These are phyloP conservation scores for Zaprionus vittiger DNA, from an alignment of 1,140 invertebrate genomes.

Conservation along the genomic window DNA sequence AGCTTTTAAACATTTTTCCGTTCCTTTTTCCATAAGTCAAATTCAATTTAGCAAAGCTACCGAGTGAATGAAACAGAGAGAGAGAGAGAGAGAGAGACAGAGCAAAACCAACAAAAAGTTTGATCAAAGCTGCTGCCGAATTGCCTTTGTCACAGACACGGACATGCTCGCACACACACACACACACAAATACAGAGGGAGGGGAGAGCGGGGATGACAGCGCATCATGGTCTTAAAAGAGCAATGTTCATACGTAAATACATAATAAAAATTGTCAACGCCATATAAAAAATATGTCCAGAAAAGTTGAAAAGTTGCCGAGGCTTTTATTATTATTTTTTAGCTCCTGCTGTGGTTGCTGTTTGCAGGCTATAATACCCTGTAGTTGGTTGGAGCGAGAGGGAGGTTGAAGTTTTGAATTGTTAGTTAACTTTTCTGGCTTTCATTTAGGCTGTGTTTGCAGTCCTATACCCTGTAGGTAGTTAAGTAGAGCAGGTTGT, in stretches of 20 bases:
- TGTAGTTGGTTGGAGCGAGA: background rate
- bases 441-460: too few species aligned
- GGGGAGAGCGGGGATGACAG: background rate
- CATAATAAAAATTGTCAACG: conserved; percentile 68
- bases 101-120: conserved; percentile 50
- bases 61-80: background rate
- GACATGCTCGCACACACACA: conserved; percentile 9
- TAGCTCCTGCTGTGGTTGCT: conserved; percentile 7
- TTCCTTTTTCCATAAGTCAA: conserved; percentile 54
- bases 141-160: conserved; percentile 62
- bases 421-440: too few species aligned
- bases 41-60: conserved; percentile 72
- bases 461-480: too few species aligned
- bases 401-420: background rate
- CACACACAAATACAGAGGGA: background rate
- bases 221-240: conserved; percentile 33
- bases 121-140: conserved; percentile 72
- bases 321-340: conserved; percentile 7
- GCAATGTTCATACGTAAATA: conserved; percentile 32
- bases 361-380: background rate
- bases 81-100: background rate
- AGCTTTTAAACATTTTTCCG: conserved; percentile 29
- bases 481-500: background rate
- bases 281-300: conserved; percentile 14
- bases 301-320: background rate